Percentiles rank a stretch among this genome's conserved stretches.
Conservation (phyloP, 2,888 invertebrate genomes). For the Leucophora obtusa region DNA sequence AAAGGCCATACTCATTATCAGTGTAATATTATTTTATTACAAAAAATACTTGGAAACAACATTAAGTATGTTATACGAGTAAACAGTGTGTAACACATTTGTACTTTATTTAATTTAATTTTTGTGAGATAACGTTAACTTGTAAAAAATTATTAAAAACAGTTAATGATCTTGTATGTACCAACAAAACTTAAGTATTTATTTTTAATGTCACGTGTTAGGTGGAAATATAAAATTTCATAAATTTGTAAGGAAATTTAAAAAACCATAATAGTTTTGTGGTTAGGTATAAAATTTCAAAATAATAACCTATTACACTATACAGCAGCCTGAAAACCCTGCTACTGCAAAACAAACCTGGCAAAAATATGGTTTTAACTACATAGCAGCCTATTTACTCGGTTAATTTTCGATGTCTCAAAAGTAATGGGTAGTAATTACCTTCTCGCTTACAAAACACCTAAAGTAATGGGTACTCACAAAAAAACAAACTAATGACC, state of each 20-base stretch:
- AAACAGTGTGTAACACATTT: neutral
- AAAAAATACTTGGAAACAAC: neutral
- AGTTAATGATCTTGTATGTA: conserved; percentile 21
- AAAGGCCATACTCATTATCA: conserved; percentile 40
- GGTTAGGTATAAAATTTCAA: neutral
- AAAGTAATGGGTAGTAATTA: no score
- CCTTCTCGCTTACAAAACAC: no score
- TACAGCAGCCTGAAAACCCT: no score
- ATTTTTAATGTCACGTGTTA: conserved; percentile 16
- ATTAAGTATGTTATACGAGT: neutral
- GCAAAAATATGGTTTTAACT: no score
- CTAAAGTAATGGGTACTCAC: no score
- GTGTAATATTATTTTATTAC: neutral
- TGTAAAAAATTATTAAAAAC: neutral
- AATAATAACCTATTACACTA: neutral
- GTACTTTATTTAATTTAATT: neutral
- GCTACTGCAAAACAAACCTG: no score
- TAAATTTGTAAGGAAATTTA: neutral
- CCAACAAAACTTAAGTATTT: neutral
- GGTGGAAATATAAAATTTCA: conserved; percentile 7
- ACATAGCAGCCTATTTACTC: no score
- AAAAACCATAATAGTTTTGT: neutral
- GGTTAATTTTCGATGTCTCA: no score
- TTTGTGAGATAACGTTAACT: neutral
- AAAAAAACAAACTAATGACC: no score